phyloP scores from a whole-genome alignment of 2,797 vertebrate genomes.

The Typhlichthys eigenmanni region DNA sequence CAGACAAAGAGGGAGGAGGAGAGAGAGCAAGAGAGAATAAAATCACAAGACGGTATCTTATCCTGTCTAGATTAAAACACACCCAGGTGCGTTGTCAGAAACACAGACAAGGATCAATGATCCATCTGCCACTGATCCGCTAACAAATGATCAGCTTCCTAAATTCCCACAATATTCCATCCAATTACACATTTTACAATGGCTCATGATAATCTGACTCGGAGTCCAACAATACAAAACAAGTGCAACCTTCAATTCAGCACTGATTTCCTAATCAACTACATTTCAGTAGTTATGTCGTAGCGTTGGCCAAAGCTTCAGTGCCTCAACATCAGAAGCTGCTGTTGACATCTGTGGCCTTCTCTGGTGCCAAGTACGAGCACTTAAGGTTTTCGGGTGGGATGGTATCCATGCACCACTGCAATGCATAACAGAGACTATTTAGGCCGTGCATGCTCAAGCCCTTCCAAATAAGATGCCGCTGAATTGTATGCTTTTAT shows the following conservation, averaged over 20 bases:
- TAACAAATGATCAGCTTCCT: too few species aligned
- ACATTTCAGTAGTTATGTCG: background rate
- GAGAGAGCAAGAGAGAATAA: background rate
- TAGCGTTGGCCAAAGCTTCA: conserved; percentile 20
- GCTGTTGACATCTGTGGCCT: background rate
- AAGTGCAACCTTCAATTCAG: too few species aligned
- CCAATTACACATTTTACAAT: too few species aligned
- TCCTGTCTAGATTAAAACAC: conserved; percentile 27
- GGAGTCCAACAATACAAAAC: too few species aligned
- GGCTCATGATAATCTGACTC: too few species aligned
- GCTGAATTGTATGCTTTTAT: background rate
- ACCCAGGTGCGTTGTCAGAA: conserved; percentile 21
- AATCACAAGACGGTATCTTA: conserved; percentile 45
- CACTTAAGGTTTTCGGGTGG: background rate
- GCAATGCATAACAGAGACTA: background rate
- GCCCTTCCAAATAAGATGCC: background rate
- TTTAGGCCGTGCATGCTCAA: background rate
- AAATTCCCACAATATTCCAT: too few species aligned
- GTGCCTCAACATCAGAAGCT: conserved; percentile 19
- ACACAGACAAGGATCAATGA: conserved; percentile 6
- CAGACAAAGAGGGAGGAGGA: too few species aligned
- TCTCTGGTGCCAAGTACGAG: background rate
- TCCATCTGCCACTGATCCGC: too few species aligned
- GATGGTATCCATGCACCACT: background rate
- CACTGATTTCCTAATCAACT: too few species aligned